phyloP scores from a whole-genome alignment of 2,113 vertebrate species.

The Mugil cephalus region DNA sequence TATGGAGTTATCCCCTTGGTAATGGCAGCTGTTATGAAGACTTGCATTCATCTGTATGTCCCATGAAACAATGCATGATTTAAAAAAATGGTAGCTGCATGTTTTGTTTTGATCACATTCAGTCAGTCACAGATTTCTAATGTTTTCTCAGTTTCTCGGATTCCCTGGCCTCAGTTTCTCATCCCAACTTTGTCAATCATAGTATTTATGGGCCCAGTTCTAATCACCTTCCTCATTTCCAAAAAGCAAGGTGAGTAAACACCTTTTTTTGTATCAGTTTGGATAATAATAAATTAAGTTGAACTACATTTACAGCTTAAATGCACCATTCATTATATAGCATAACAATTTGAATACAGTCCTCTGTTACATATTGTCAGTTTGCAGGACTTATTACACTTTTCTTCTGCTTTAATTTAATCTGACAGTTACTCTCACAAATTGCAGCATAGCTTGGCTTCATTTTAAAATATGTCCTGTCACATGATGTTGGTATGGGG shows the following conservation, averaged over 20 bases:
- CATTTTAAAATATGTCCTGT: conserved; percentile 14
- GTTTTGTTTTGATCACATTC: conserved; percentile 7
- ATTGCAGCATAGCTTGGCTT: not conserved
- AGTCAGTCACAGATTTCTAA: not conserved
- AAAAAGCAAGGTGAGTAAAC: conserved; percentile 56
- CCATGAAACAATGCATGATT: not conserved
- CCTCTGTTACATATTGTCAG: not conserved
- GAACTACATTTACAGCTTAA: not conserved
- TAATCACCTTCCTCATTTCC: conserved; percentile 49
- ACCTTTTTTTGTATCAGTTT: not conserved
- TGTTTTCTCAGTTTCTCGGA: conserved; percentile 39
- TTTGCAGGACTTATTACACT: not conserved
- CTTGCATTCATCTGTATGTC: not conserved
- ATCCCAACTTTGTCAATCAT: conserved; percentile 50
- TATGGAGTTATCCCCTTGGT: not conserved
- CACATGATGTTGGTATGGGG: conserved; percentile 42
- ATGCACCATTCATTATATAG: not conserved
- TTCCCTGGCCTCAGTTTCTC: conserved; percentile 33
- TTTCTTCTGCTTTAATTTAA: conserved; percentile 4
- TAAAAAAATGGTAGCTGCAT: not conserved
- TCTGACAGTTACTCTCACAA: not conserved
- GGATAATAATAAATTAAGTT: not conserved
- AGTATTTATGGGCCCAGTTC: conserved; percentile 21
- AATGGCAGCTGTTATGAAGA: conserved; percentile 10
- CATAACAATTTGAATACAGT: not conserved